Evolutionary conservation across 2,797 vertebrate genomes (phyloP).

Genomic region (Tenualosa thibaudeaui): DNA sequence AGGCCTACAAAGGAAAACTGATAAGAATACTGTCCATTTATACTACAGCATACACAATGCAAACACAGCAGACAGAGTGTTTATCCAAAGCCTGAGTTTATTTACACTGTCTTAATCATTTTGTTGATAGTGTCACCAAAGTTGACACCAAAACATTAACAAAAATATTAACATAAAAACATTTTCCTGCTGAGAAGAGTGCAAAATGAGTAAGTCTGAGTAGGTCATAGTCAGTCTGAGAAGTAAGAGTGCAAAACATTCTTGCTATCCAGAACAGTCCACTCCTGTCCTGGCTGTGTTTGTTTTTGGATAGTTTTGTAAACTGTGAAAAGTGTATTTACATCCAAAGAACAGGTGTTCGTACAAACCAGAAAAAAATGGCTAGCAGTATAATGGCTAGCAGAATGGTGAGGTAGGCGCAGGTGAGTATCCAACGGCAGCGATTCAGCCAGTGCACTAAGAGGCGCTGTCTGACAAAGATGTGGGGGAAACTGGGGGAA

Average conservation of each 20-base stretch:
- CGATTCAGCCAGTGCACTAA: slow-evolving; percentile 54
- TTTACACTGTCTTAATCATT: background rate
- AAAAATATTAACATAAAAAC: background rate
- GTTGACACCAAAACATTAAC: background rate
- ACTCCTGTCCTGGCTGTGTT: background rate
- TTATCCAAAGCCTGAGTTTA: slow-evolving; percentile 5
- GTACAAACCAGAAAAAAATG: slow-evolving; percentile 58
- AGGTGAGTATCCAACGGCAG: slow-evolving; percentile 59
- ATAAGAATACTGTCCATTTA: background rate
- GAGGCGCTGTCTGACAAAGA: slow-evolving; percentile 47
- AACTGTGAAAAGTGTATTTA: slow-evolving; percentile 11
- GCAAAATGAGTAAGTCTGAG: background rate
- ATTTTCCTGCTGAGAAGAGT: background rate
- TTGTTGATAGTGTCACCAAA: background rate
- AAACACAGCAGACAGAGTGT: background rate
- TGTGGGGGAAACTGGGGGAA: slow-evolving; percentile 29
- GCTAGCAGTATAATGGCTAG: slow-evolving; percentile 55
- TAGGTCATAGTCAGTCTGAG: background rate
- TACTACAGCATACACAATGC: background rate
- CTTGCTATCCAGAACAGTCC: background rate
- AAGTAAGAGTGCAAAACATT: background rate
- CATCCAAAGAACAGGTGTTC: slow-evolving; percentile 46
- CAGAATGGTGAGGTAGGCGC: slow-evolving; percentile 58
- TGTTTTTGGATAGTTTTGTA: background rate
- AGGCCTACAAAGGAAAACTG: background rate